Evolutionary conservation across 2,113 vertebrate species (phyloP).

Genomic region (Lontra canadensis): DNA sequence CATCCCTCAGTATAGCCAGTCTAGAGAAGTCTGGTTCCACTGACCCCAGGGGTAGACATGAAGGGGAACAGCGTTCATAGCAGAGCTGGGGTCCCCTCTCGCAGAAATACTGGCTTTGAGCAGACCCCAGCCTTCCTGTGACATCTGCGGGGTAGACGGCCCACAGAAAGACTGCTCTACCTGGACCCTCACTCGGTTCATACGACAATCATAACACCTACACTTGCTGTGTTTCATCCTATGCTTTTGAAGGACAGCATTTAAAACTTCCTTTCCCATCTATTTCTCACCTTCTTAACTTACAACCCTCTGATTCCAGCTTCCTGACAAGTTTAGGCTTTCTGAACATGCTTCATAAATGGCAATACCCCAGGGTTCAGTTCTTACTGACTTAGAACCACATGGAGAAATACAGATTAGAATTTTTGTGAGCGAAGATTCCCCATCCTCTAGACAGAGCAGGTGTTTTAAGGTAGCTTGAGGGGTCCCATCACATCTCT

Average conservation of each 20-base stretch:
- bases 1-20: not conserved
- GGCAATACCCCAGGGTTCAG: not conserved
- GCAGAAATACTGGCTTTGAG: not conserved
- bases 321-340: not conserved
- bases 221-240: not conserved
- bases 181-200: not conserved
- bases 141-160: not conserved
- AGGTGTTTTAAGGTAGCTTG: not conserved
- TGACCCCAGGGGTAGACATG: not conserved
- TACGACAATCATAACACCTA: fast-evolving
- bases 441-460: not conserved
- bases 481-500: not conserved
- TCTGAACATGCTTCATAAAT: not conserved
- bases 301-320: not conserved
- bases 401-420: not conserved
- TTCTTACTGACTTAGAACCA: not conserved
- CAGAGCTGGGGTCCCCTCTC: not conserved
- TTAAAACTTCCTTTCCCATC: not conserved
- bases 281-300: not conserved
- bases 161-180: not conserved
- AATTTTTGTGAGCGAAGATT: not conserved
- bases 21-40: not conserved
- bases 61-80: not conserved
- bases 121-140: not conserved
- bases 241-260: not conserved